These are phyloP conservation scores for Sphinx pinastri DNA, from an alignment of 2,888 invertebrate genomes.

Conservation along the genomic window DNA sequence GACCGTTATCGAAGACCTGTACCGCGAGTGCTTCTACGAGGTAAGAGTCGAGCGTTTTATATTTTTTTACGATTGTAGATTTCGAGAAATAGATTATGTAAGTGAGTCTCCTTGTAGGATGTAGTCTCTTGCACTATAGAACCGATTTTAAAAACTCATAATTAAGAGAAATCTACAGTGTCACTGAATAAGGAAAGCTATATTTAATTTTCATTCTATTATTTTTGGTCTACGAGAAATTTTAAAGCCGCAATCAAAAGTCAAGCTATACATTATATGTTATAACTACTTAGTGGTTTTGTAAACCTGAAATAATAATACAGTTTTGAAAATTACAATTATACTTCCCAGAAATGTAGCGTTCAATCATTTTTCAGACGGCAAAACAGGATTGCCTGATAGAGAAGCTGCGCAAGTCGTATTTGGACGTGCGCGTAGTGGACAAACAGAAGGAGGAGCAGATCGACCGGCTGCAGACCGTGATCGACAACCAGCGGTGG, in stretches of 20 bases:
- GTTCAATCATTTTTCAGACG: conserved; percentile 49
- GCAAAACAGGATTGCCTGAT: conserved; percentile 73
- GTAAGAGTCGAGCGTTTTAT: conserved; percentile 48
- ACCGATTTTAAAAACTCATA: too few relatives aligned
- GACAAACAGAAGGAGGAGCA: conserved; percentile 59
- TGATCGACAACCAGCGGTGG: conserved; percentile 58
- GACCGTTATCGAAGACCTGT: conserved; percentile 69
- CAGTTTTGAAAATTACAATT: background rate
- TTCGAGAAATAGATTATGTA: too few relatives aligned
- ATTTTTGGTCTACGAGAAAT: too few relatives aligned
- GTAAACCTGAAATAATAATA: too few relatives aligned
- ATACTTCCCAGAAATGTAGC: background rate
- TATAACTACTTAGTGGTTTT: too few relatives aligned
- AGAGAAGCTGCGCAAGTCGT: conserved; percentile 65
- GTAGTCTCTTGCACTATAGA: too few relatives aligned
- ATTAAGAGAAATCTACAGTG: too few relatives aligned
- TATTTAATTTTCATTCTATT: too few relatives aligned
- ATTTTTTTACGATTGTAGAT: background rate
- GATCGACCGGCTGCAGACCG: conserved; percentile 54
- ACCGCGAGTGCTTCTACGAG: conserved; percentile 76
- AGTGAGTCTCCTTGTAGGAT: too few relatives aligned
- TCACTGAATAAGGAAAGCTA: too few relatives aligned
- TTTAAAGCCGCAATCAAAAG: too few relatives aligned
- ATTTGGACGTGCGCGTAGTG: conserved; percentile 59
- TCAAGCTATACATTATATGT: too few relatives aligned